Evolutionary conservation across 2,888 invertebrate species (phyloP).

Genomic region (Limnephilus lunatus): DNA sequence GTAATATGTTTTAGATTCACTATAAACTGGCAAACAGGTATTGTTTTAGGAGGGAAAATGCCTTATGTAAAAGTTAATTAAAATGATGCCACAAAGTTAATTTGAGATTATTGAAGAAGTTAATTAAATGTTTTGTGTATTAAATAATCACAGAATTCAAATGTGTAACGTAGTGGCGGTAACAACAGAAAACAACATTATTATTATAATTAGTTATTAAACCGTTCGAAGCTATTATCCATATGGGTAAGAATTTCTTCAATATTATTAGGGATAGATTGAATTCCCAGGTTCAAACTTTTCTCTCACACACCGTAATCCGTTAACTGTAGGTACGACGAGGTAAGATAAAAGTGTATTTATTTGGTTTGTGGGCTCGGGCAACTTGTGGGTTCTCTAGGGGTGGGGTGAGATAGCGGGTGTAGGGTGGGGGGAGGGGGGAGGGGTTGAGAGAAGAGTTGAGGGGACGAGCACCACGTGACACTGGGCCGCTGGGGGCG

Average conservation of each 20-base stretch:
- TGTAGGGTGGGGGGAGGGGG: not conserved
- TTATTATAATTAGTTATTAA: not conserved
- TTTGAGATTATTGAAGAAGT: no score
- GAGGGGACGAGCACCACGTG: not conserved
- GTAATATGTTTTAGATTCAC: no score
- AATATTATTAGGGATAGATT: not conserved
- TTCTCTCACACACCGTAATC: not conserved
- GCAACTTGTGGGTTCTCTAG: not conserved
- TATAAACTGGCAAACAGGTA: no score
- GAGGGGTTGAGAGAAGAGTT: not conserved
- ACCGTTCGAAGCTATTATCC: not conserved
- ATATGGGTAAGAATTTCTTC: not conserved
- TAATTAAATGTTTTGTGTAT: no score
- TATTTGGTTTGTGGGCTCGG: not conserved
- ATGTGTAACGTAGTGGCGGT: not conserved
- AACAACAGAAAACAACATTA: not conserved
- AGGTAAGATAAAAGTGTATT: not conserved
- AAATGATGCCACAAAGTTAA: no score
- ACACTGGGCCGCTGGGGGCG: not conserved
- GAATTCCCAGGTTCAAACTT: not conserved
- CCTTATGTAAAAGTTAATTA: no score
- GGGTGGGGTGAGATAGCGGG: not conserved
- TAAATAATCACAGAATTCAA: no score
- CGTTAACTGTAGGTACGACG: not conserved
- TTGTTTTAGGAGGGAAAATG: no score